A percentile compares a stretch with the other conserved stretches of the same genome.
Conservation (phyloP, 1,140 invertebrate species). For the Pissodes strobi region DNA sequence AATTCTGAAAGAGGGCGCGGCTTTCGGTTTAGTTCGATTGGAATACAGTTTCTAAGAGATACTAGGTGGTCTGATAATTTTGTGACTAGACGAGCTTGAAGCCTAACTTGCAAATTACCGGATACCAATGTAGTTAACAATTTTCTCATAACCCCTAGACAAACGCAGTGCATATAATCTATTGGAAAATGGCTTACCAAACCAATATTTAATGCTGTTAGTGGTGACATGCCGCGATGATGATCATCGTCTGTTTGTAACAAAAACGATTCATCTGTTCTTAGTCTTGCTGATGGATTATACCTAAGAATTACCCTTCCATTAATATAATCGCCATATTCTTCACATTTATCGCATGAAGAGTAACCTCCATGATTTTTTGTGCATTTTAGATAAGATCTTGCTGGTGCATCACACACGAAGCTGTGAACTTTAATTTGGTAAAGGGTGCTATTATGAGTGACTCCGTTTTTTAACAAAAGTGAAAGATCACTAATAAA, state of each 20-base stretch:
- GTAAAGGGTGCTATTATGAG: neutral
- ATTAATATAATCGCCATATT: constrained; percentile 30
- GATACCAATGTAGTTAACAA: too few relatives aligned
- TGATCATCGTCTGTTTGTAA: constrained; percentile 11
- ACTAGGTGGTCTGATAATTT: too few relatives aligned
- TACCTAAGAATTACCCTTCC: constrained; percentile 18
- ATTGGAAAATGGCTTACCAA: constrained; percentile 40
- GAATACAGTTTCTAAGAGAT: too few relatives aligned
- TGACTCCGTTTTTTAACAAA: constrained; percentile 10
- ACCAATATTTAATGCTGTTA: constrained; percentile 36
- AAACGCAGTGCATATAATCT: constrained; percentile 47
- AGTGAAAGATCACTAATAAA: constrained; percentile 13
- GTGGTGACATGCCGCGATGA: constrained; percentile 14
- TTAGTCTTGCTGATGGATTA: constrained; percentile 14
- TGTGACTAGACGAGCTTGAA: too few relatives aligned
- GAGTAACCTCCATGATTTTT: constrained; percentile 30
- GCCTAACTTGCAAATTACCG: too few relatives aligned
- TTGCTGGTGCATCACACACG: constrained; percentile 33
- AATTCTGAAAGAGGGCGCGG: too few relatives aligned
- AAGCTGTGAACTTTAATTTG: constrained; percentile 5
- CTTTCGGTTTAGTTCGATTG: too few relatives aligned
- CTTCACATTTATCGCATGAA: constrained; percentile 37
- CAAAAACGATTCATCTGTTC: constrained; percentile 39
- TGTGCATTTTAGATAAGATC: constrained; percentile 28
- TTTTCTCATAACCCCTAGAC: constrained; percentile 45